Evolutionary conservation across 2,113 vertebrate species (phyloP), one percentile per base, ranked within the genome.

Genomic region (Ginglymostoma cirratum): DNA sequence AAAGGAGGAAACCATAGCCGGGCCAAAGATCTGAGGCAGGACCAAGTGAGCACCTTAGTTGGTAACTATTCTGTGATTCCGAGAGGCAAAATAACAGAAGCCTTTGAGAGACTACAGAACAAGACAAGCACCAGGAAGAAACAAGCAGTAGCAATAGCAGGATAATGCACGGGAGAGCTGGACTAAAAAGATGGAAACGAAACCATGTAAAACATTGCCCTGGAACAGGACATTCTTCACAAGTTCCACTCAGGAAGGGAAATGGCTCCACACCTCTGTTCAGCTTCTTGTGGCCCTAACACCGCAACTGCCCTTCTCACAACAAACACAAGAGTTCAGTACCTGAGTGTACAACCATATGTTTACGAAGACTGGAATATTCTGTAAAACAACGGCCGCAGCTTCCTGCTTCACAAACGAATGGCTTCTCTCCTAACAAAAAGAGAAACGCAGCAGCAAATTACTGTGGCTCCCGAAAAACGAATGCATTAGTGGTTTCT

Each of bases 361-460:
- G 99, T 97, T 99, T 99, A n/a, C 99, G 98, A 94, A 99, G 98
- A 97, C 99, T 99, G 96, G 99, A 99, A 97, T 99, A 99, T 97
- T 99, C 99, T 0, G 99, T 98, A 97, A 99, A 99, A 96, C 98
- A 99, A 96, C 99, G 98, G 87, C 99, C 99, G 97, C 99, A 99
- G 66, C 98, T 98, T 96, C 99, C 98, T 96, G 98, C 98, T 96
- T 99, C 99, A 96, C 99, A 99, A 95, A 99, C 97, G 96, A 99
- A 99, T 69, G 99, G 99, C 96, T 99, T 99, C 97, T 99, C 99
- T 96, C 99, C 99, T 99, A 96, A 34, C 7, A 55, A 96, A 92
- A 66, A 34, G 61, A 38, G 23, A 72, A 38, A 93, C 5, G 66
- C 34, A 30, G 5, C 87, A 89, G 15, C n/a, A 89, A 27, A 52